Conservation (phyloP, 2,797 vertebrate species). For the Morus bassanus region DNA sequence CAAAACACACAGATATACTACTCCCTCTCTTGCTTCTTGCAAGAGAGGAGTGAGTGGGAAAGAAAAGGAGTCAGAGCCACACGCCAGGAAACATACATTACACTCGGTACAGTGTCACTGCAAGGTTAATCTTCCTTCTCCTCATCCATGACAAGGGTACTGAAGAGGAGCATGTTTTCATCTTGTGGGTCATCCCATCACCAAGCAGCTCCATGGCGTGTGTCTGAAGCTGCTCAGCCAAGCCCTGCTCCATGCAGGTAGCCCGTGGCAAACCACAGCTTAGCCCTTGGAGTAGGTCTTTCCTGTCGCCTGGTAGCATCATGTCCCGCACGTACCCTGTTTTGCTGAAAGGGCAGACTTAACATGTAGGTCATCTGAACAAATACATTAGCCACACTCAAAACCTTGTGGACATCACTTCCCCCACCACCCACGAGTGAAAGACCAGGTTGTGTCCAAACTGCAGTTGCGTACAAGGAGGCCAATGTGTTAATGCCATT, state of each 20-base stretch:
- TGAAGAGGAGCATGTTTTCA: not conserved
- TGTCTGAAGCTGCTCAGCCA: not conserved
- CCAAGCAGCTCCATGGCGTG: not conserved
- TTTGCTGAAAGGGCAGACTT: not conserved
- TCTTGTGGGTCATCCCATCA: not conserved
- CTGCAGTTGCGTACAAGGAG: not conserved
- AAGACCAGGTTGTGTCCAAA: not conserved
- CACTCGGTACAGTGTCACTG: not conserved
- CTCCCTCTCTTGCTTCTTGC: not conserved
- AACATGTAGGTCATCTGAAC: not conserved
- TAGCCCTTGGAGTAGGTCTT: not conserved
- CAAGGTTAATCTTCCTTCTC: not conserved
- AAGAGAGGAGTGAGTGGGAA: not conserved
- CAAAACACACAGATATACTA: not conserved
- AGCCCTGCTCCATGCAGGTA: not conserved
- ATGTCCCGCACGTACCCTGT: not conserved
- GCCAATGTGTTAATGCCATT: accelerated
- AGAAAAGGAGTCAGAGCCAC: not conserved
- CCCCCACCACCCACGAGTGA: accelerated
- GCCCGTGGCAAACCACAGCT: not conserved
- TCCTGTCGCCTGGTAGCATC: not conserved
- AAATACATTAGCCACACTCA: not conserved
- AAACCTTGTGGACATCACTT: not conserved
- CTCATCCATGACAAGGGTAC: not conserved
- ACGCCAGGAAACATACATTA: not conserved